Conservation (phyloP, 2,888 invertebrate species). For the Sympetrum striolatum region DNA sequence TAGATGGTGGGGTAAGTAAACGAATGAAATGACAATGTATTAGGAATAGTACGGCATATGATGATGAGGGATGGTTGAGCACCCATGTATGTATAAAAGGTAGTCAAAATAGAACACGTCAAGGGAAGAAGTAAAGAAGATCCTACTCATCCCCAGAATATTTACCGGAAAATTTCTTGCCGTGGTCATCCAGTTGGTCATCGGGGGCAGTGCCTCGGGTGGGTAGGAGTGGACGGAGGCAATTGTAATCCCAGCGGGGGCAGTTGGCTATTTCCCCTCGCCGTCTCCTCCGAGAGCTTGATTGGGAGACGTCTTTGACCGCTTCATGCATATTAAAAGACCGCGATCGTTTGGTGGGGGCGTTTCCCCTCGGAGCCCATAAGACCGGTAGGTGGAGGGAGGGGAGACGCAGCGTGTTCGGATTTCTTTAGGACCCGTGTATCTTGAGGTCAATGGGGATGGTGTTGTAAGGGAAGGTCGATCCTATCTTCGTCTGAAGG, state of each 20-base stretch:
- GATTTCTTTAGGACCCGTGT: neutral
- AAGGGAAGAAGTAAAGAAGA: too few relatives aligned
- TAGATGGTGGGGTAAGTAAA: too few relatives aligned
- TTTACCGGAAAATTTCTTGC: too few relatives aligned
- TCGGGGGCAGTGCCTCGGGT: neutral
- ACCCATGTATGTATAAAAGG: too few relatives aligned
- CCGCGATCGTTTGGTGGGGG: neutral
- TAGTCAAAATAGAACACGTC: too few relatives aligned
- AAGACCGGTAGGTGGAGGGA: neutral
- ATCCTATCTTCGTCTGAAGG: neutral
- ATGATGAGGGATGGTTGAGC: too few relatives aligned
- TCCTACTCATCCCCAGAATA: too few relatives aligned
- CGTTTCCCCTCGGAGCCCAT: neutral
- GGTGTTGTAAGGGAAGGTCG: neutral
- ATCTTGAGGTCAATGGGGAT: neutral
- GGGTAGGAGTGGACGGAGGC: neutral
- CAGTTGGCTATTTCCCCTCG: neutral
- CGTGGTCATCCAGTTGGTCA: too few relatives aligned
- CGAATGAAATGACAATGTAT: too few relatives aligned
- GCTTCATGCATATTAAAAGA: constrained; percentile 17
- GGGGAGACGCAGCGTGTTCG: neutral
- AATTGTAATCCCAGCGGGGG: neutral
- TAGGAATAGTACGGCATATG: too few relatives aligned
- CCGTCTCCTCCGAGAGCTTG: neutral
- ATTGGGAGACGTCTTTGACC: constrained; percentile 2